Evolutionary conservation across 1,140 invertebrate genomes (phyloP).

Genomic region (Vanessa atalanta): DNA sequence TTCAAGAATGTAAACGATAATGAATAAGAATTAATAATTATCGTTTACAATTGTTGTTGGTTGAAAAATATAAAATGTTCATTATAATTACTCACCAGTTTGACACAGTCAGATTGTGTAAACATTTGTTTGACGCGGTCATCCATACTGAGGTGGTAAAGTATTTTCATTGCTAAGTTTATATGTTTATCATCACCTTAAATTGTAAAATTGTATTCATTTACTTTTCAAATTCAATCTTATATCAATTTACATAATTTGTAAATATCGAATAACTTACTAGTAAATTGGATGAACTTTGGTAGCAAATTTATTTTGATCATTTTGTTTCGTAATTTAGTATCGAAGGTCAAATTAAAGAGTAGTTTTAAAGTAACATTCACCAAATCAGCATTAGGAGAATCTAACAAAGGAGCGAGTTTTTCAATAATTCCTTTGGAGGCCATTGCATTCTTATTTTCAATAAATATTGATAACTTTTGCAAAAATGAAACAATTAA

Average conservation of each 20-base stretch:
- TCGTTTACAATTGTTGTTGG: no score
- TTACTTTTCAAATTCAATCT: no score
- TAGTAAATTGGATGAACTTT: constrained; percentile 93
- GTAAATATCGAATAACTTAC: constrained; percentile 78
- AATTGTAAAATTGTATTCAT: neutral
- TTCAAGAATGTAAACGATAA: no score
- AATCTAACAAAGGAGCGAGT: constrained; percentile 87
- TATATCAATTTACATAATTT: no score
- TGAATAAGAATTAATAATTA: no score
- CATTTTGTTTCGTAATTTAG: constrained; percentile 92
- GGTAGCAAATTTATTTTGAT: constrained; percentile 93
- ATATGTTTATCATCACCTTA: constrained; percentile 92
- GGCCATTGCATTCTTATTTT: constrained; percentile 96
- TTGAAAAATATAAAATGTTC: neutral
- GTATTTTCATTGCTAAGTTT: constrained; percentile 91
- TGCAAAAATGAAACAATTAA: constrained; percentile 97
- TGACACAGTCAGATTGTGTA: constrained; percentile 96
- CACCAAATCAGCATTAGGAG: constrained; percentile 90
- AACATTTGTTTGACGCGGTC: constrained; percentile 97
- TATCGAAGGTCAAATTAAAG: constrained; percentile 98
- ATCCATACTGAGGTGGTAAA: constrained; percentile 98
- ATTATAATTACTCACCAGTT: constrained; percentile 84
- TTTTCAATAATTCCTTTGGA: constrained; percentile 88
- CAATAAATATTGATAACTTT: constrained; percentile 95
- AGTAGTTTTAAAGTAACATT: constrained; percentile 93